These are phyloP conservation scores for Agelas oroides DNA, from an alignment of 37 sponge, comb jelly and placozoan genomes.

Conservation along the genomic window DNA sequence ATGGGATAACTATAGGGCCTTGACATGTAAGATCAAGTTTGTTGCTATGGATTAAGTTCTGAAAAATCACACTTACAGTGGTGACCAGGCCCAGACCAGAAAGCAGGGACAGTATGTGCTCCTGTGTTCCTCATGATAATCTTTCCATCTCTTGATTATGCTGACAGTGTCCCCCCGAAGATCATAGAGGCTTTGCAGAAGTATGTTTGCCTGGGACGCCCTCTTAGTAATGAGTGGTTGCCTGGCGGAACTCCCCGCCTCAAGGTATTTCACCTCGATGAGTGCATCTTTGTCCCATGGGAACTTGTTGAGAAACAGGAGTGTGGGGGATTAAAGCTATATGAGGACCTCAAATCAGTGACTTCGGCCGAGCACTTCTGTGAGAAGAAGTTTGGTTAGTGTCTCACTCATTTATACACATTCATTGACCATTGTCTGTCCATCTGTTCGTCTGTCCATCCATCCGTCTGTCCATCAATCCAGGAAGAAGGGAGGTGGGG, in stretches of 20 bases:
- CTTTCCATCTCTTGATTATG: background rate
- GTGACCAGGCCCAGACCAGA: too few species aligned
- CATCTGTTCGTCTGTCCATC: background rate
- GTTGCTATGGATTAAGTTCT: too few species aligned
- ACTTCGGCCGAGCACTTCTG: conserved; percentile 22
- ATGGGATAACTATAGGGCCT: too few species aligned
- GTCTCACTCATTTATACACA: too few species aligned
- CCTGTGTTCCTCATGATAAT: too few species aligned
- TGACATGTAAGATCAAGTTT: too few species aligned
- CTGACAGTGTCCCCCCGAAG: background rate
- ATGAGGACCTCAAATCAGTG: conserved; percentile 10
- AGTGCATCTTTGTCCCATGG: conserved; percentile 59
- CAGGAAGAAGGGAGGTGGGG: too few species aligned
- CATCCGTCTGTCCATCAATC: background rate
- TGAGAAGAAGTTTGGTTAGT: conserved; percentile 29
- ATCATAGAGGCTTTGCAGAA: background rate
- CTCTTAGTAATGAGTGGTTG: background rate
- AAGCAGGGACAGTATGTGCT: too few species aligned
- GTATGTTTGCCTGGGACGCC: conserved; percentile 2
- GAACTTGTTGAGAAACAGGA: background rate
- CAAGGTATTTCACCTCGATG: conserved; percentile 9
- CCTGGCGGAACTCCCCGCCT: background rate
- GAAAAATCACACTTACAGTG: too few species aligned
- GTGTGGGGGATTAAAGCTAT: conserved; percentile 58
- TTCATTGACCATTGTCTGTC: too few species aligned